phyloP scores from a whole-genome alignment of 2,797 vertebrate species.

The Poliocrania exsul region DNA sequence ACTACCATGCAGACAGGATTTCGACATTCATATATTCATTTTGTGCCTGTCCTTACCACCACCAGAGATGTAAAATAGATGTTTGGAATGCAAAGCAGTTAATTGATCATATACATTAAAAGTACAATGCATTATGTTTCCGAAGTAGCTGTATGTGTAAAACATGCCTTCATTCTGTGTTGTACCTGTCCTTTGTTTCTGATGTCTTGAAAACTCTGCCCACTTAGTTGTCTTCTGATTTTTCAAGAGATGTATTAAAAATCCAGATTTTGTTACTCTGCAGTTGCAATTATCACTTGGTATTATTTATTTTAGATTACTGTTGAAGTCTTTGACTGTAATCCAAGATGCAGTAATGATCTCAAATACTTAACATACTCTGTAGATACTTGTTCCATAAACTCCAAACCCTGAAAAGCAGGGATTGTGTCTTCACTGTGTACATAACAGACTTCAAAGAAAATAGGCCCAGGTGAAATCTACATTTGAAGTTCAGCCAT shows the following conservation, averaged over 20 bases:
- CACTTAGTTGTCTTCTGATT: not conserved
- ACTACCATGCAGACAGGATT: not conserved
- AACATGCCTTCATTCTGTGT: not conserved
- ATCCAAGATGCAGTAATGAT: conserved; percentile 40
- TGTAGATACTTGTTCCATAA: conserved; percentile 59
- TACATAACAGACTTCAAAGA: conserved; percentile 66
- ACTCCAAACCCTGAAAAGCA: conserved; percentile 49
- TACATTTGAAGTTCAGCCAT: conserved; percentile 62
- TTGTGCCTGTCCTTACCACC: conserved; percentile 5
- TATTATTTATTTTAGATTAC: conserved; percentile 37
- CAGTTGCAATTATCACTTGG: not conserved
- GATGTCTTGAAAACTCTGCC: not conserved
- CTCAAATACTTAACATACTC: conserved; percentile 49
- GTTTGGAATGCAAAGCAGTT: conserved; percentile 29
- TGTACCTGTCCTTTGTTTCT: not conserved
- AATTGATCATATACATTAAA: conserved; percentile 39
- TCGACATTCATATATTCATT: not conserved
- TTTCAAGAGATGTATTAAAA: conserved; percentile 10
- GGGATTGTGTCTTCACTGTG: conserved; percentile 51
- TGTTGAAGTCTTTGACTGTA: conserved; percentile 33
- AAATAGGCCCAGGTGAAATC: conserved; percentile 43
- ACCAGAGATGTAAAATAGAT: conserved; percentile 31
- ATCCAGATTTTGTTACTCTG: not conserved
- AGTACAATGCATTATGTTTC: conserved; percentile 1
- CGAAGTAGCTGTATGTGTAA: not conserved